Percentiles rank a stretch among this genome's conserved stretches.
phyloP scores from a whole-genome alignment of 2,888 invertebrate genomes.

The Entomobrya proxima region DNA sequence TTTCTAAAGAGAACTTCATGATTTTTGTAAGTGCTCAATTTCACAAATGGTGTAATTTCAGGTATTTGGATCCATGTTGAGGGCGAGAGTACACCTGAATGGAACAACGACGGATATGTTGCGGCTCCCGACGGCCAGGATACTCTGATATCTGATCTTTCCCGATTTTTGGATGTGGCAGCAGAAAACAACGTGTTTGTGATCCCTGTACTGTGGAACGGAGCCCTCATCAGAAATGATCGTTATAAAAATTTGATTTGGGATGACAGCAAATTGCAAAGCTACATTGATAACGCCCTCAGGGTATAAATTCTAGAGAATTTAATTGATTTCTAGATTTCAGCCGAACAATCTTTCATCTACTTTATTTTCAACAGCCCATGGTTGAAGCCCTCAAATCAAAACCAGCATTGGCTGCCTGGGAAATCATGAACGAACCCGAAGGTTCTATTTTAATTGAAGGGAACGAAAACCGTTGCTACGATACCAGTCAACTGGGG shows the following conservation, averaged over 20 bases:
- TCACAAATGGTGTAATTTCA: background rate
- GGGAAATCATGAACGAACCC: slow-evolving; percentile 76
- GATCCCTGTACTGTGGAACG: slow-evolving; percentile 76
- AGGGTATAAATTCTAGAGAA: slow-evolving; percentile 65
- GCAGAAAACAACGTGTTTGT: slow-evolving; percentile 75
- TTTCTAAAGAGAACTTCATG: background rate
- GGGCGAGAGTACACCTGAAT: slow-evolving; percentile 75
- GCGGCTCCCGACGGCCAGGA: slow-evolving; percentile 73
- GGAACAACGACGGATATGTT: slow-evolving; percentile 74
- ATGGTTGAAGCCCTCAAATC: slow-evolving; percentile 71
- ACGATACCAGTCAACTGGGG: slow-evolving; percentile 73
- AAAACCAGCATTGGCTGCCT: slow-evolving; percentile 76
- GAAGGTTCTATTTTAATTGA: slow-evolving; percentile 75
- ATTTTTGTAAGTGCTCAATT: background rate
- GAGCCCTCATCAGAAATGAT: slow-evolving; percentile 75
- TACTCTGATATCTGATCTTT: slow-evolving; percentile 75
- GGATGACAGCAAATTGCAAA: slow-evolving; percentile 75
- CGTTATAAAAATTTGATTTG: slow-evolving; percentile 74
- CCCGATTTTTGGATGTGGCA: slow-evolving; percentile 74
- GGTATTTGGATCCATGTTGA: slow-evolving; percentile 76
- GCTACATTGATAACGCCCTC: slow-evolving; percentile 76
- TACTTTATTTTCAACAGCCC: slow-evolving; percentile 63
- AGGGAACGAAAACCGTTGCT: slow-evolving; percentile 74
- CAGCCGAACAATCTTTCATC: slow-evolving; percentile 15
- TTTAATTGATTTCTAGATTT: slow-evolving; percentile 37